A percentile compares a stretch with the other conserved stretches of the same genome.
Conservation (phyloP, 2,888 invertebrate genomes). For the Rhogogaster chlorosoma region DNA sequence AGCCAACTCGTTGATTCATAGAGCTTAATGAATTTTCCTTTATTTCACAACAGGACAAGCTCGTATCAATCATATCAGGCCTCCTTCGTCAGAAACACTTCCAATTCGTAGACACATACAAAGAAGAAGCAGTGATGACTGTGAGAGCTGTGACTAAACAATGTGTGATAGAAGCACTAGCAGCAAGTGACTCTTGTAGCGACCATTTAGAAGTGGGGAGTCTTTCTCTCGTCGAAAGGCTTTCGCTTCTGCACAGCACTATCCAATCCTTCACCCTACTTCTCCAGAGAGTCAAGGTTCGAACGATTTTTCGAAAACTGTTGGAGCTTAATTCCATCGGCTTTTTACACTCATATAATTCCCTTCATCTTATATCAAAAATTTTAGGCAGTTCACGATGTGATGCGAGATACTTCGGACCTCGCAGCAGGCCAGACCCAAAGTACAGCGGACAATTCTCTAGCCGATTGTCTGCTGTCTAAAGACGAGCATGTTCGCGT, state of each 20-base stretch:
- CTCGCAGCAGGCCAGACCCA: slow-evolving; percentile 80
- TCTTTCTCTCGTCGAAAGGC: slow-evolving; percentile 79
- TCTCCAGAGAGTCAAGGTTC: slow-evolving; percentile 80
- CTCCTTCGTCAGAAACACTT: slow-evolving; percentile 92
- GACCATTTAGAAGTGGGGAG: slow-evolving; percentile 79
- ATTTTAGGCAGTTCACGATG: slow-evolving; percentile 86
- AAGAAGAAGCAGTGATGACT: slow-evolving; percentile 93
- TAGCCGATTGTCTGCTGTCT: slow-evolving; percentile 86
- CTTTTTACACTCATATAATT: background rate
- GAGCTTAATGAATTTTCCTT: background rate
- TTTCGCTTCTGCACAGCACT: slow-evolving; percentile 79
- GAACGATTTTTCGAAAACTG: slow-evolving; percentile 30
- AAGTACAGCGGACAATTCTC: slow-evolving; percentile 74
- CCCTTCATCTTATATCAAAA: background rate
- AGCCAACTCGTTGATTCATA: background rate
- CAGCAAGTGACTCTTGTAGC: slow-evolving; percentile 80
- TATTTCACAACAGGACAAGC: slow-evolving; percentile 85
- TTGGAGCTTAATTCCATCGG: background rate
- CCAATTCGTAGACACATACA: slow-evolving; percentile 92
- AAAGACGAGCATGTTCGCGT: slow-evolving; percentile 85
- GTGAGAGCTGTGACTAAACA: slow-evolving; percentile 94
- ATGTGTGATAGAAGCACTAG: slow-evolving; percentile 88
- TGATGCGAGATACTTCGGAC: slow-evolving; percentile 88
- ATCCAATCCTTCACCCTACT: slow-evolving; percentile 80
- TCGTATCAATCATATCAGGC: slow-evolving; percentile 93